Evolutionary conservation across 2,797 vertebrate genomes (phyloP), one percentile per base, ranked within the genome.

Genomic region (Centropyge bicolor): DNA sequence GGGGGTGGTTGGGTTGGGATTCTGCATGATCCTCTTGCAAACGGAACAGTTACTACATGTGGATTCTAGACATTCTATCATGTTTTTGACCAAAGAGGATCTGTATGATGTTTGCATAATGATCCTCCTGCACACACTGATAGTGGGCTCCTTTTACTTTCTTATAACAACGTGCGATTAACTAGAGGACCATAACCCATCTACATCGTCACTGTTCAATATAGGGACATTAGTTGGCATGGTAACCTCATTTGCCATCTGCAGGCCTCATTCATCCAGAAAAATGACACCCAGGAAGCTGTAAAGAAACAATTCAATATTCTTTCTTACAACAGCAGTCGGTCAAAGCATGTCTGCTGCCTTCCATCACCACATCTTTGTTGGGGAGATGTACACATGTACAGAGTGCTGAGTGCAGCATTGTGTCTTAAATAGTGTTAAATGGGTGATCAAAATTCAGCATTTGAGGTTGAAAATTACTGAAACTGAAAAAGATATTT

Each of bases 191-290:
- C 66, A 66, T 88, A 74, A 83, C 62, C 59, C 70, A 74, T 86
- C 70, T 74, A 82, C 64, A 43, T 88, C 62, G 69, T 78, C 72
- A 51, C n/a, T 74, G 56, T 88, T 91, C 87, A 87, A 90, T 89
- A 84, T 56, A 78, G 72, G 73, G 66, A 85, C 87, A 89, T 86
- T 80, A 88, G 90, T 92, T 92, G 91, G 88, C 91, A 93, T 92
- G 88, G 92, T 87, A 93, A 93, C 92, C 81, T 78, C 76, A 83
- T 92, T 93, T 94, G 82, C 91, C 86, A 92, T 92, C 88, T 88
- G 88, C 86, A 84, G 80, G 81, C 72, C 86, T 89, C 85, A 89
- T 89, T 93, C 84, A 92, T 82, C 75, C 86, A 91, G 87, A 91
- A 83, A 89, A 91, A 90, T 93, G 82, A 90, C 88, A 90, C 81